phyloP scores from a whole-genome alignment of 2,888 invertebrate species.

The Orthosia gracilis region DNA sequence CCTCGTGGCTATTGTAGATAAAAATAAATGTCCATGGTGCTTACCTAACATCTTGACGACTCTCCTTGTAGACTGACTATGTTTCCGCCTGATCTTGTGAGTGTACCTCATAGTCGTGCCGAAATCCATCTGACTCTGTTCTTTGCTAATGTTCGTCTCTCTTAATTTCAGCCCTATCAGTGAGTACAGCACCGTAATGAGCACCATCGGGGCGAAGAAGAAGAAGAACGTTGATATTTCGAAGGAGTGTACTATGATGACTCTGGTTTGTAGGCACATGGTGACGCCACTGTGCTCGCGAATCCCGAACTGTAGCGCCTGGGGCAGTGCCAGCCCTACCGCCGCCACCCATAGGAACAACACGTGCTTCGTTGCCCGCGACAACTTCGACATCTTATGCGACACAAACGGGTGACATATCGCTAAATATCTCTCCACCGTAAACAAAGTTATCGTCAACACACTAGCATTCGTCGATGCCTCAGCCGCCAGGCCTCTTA shows the following conservation, averaged over 20 bases:
- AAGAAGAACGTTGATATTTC: slow-evolving; percentile 94
- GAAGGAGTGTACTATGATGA: slow-evolving; percentile 92
- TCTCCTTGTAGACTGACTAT: slow-evolving; percentile 92
- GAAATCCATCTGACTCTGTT: slow-evolving; percentile 73
- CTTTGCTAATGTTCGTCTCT: slow-evolving; percentile 83
- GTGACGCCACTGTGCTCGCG: slow-evolving; percentile 80
- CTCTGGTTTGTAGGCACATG: slow-evolving; percentile 88
- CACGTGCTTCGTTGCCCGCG: slow-evolving; percentile 96
- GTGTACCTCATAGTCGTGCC: slow-evolving; percentile 72
- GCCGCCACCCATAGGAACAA: slow-evolving; percentile 95
- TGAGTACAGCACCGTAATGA: slow-evolving; percentile 94
- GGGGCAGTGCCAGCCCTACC: slow-evolving; percentile 94
- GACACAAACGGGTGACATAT: slow-evolving; percentile 92
- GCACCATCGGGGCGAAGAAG: slow-evolving; percentile 94
- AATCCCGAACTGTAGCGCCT: slow-evolving; percentile 90
- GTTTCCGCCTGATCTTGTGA: slow-evolving; percentile 79
- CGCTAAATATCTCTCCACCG: slow-evolving; percentile 93
- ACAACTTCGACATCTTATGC: slow-evolving; percentile 97
- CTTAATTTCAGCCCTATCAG: slow-evolving; percentile 92
- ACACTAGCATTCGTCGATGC: slow-evolving; percentile 95
- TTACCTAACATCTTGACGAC: slow-evolving; percentile 95
- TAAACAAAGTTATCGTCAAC: slow-evolving; percentile 96
- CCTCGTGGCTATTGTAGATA: not conserved
- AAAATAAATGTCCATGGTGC: slow-evolving; percentile 63
- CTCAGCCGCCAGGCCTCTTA: slow-evolving; percentile 95